Evolutionary conservation across 2,888 invertebrate species (phyloP).

Genomic region (Chrysodeixis includens): DNA sequence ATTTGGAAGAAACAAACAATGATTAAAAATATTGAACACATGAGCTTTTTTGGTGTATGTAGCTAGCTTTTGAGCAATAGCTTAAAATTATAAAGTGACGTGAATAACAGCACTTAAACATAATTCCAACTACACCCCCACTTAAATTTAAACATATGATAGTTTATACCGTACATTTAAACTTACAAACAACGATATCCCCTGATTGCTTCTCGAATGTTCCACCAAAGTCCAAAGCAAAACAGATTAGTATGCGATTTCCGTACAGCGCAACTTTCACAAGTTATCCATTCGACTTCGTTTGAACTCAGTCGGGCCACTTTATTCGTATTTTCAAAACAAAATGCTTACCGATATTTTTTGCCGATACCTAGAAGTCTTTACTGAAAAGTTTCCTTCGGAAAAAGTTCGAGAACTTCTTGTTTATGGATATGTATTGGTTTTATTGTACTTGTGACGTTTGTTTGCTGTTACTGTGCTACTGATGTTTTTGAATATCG

Average conservation of each 20-base stretch:
- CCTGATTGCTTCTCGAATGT: neutral
- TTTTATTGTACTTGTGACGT: conserved; percentile 1
- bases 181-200: conserved; percentile 3
- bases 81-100: too few species aligned
- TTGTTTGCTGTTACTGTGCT: neutral
- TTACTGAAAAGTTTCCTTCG: conserved; percentile 29
- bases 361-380: conserved; percentile 34
- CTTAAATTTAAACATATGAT: too few species aligned
- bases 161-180: neutral
- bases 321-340: conserved; percentile 21
- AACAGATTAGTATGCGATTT: conserved; percentile 21
- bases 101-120: too few species aligned
- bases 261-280: conserved; percentile 6
- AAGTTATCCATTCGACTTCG: conserved; percentile 14
- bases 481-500: too few species aligned
- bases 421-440: neutral
- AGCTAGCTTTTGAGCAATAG: too few species aligned
- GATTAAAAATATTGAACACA: too few species aligned
- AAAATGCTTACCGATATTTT: conserved; percentile 25
- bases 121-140: too few species aligned
- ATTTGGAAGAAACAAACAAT: too few species aligned
- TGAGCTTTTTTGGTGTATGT: too few species aligned
- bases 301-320: conserved; percentile 12
- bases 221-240: neutral
- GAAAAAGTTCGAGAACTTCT: conserved; percentile 10